Evolutionary conservation across 2,113 vertebrate genomes (phyloP).

Genomic region (Leucopsar rothschildi): DNA sequence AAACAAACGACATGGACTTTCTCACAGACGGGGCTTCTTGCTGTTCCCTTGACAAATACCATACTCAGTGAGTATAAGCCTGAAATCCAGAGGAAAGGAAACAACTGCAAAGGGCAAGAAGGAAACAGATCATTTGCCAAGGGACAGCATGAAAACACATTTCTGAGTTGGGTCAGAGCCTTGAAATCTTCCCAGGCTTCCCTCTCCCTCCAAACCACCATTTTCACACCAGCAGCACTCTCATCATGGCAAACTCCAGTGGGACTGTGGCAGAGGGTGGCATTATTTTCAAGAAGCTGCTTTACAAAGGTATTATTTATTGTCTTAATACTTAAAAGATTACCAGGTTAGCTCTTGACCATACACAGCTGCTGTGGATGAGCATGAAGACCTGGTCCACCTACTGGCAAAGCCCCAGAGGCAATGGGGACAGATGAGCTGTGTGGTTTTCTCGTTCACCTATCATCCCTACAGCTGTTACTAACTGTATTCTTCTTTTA

Average conservation of each 20-base stretch:
- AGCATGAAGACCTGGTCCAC: not conserved
- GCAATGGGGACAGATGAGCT: not conserved
- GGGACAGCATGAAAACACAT: conserved; percentile 50
- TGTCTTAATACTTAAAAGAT: not conserved
- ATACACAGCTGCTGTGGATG: rapidly evolving
- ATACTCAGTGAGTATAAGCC: conserved; percentile 21
- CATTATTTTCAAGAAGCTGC: not conserved
- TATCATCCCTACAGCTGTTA: not conserved
- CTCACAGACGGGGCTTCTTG: conserved; percentile 38
- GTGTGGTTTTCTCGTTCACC: not conserved
- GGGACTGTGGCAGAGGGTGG: not conserved
- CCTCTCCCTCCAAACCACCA: not conserved
- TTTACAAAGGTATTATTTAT: not conserved
- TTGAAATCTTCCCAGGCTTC: conserved; percentile 33
- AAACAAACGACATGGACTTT: conserved; percentile 58
- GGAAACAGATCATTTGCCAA: conserved; percentile 57
- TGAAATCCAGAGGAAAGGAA: conserved; percentile 48
- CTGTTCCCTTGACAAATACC: conserved; percentile 54
- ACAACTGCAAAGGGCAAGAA: conserved; percentile 56
- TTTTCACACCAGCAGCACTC: not conserved
- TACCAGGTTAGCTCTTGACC: not conserved
- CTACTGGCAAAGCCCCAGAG: not conserved
- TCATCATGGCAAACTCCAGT: not conserved
- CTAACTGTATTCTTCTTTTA: not conserved
- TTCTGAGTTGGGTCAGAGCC: conserved; percentile 6